Evolutionary conservation across 2,797 vertebrate genomes (phyloP).

Genomic region (Limnodromus scolopaceus): DNA sequence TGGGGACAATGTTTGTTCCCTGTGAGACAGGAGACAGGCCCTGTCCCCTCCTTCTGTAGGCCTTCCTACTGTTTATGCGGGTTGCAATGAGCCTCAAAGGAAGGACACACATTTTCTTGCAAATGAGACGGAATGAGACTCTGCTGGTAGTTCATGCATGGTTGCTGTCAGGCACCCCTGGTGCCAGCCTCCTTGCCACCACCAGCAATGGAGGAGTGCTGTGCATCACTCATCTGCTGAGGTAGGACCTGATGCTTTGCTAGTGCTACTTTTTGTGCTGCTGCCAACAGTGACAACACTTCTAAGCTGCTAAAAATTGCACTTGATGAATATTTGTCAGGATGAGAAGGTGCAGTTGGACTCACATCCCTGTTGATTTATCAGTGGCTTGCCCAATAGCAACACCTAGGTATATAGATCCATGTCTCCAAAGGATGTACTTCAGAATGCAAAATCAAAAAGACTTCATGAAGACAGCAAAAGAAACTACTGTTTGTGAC

Average conservation of each 20-base stretch:
- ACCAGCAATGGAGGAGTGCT: background rate
- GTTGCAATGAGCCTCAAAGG: background rate
- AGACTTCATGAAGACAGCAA: background rate
- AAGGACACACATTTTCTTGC: background rate
- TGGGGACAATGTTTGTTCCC: background rate
- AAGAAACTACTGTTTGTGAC: background rate
- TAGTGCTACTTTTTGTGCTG: background rate
- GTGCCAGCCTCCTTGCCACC: background rate
- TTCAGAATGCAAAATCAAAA: background rate
- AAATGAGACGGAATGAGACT: background rate
- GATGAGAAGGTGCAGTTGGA: background rate
- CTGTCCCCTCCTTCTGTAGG: background rate
- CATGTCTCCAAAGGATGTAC: background rate
- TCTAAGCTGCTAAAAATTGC: background rate
- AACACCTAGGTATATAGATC: background rate
- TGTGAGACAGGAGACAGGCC: background rate
- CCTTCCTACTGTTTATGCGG: background rate
- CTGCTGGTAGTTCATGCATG: rapidly evolving
- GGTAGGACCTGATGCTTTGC: background rate
- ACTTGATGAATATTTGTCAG: background rate
- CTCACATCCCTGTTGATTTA: background rate
- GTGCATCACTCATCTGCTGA: background rate
- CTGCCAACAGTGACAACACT: background rate
- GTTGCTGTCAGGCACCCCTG: background rate
- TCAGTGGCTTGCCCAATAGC: background rate